Base-by-base conservation (phyloP, 2,113 vertebrate genomes). In the Penelope pileata region DNA sequence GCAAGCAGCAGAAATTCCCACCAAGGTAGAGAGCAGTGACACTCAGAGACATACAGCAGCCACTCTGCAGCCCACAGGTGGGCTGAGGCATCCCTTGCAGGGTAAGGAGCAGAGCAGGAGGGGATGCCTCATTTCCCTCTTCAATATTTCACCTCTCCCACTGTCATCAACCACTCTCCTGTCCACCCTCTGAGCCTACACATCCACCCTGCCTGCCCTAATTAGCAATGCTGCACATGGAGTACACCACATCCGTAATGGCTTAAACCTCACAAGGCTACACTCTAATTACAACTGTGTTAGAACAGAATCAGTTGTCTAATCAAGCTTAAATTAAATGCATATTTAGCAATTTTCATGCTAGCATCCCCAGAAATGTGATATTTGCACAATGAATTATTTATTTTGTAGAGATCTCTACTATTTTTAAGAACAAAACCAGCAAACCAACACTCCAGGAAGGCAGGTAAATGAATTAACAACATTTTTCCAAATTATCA, bases 261-360 rank as follows among this genome's bases (percentile, higher is more conserved):
- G 29, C 63, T 64, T 8, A 68, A 86, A 48, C 75, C 78, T 87
- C 94, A 48, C 64, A 54, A 45, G 82, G 70, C 34, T 29, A 18
- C 29, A 21, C 73, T 95, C 92, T 83, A 91, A 95, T 96, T 91
- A 95, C 26, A 59, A 47, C 30, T 48, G 21, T 47, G 67, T 75
- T 88, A 84, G 69, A 81, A 70, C 40, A 75, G 64, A 95, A 94
- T 79, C 66, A 64, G 47, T 67, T 81, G 72, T 81, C 68, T 88
- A 79, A 83, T 94, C 91, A 93, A 91, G 93, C 94, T 91, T 79
- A 96, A 97, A 97, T 93, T 62, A 96, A 96, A 95, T 85, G 83
- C 91, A 93, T 88, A 92, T 93, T 95, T 96, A 91, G 86, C 32
- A 3, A 96, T 97, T 96, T 96, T 93, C 91, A 94, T 80, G 83